Conservation (phyloP, 2,797 vertebrate species). For the Heliangelus exortis region DNA sequence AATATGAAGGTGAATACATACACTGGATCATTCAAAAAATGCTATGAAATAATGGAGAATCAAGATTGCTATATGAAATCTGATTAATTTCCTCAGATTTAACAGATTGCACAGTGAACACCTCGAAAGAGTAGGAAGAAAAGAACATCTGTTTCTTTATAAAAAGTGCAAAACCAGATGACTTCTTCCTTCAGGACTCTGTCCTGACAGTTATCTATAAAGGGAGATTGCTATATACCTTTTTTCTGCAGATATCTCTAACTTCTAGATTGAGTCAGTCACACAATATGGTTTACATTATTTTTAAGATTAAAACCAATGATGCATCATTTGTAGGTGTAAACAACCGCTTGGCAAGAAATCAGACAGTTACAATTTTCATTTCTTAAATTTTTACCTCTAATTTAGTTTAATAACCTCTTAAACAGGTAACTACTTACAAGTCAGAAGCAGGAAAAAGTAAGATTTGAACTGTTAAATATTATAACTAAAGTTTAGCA, state of each 20-base stretch:
- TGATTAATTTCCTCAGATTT: neutral
- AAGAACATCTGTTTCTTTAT: neutral
- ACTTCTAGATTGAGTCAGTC: neutral
- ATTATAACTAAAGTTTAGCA: neutral
- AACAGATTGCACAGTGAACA: neutral
- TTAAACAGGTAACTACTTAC: neutral
- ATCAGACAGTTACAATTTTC: too few relatives aligned
- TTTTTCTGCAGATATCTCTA: neutral
- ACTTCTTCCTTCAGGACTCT: neutral
- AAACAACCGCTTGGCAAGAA: too few relatives aligned
- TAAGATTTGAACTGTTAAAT: neutral
- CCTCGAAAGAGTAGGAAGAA: neutral
- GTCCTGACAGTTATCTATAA: neutral
- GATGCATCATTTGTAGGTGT: neutral
- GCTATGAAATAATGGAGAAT: neutral
- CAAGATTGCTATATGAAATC: neutral
- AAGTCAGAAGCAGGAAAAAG: neutral
- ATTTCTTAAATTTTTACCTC: too few relatives aligned
- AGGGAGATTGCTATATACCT: neutral
- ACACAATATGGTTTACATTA: neutral
- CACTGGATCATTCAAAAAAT: neutral
- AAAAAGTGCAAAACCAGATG: neutral
- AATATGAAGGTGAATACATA: neutral
- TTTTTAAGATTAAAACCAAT: neutral
- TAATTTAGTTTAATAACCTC: neutral